Base-by-base conservation (phyloP, 2,797 vertebrate genomes). In the Sebastes melanostomus region DNA sequence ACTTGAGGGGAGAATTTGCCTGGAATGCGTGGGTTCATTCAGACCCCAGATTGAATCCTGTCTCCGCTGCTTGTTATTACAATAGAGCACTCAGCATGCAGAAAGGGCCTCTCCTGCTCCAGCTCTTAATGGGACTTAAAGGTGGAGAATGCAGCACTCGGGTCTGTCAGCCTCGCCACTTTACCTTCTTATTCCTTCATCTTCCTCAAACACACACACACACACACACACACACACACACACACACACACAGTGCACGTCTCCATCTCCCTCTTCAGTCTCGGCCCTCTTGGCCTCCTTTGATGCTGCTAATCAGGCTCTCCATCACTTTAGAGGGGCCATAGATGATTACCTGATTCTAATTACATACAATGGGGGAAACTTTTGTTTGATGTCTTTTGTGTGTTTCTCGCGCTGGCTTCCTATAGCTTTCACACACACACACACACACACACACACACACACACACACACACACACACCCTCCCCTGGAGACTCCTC, bases 21-120 rank as follows among this genome's bases (percentile, higher is more conserved):
- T 55, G 87, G 81, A 89, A 88, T 62, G 73, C 66, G 18, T 65
- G 3, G 25, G 78, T 80, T 86, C 79, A 89, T 87, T 88, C 84
- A 86, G 87, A 34, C 66, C 73, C 58, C 55, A 81, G 89, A 93
- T 85, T 87, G 88, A 87, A 86, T 90, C 87, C 80, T 60, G 83
- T 90, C 86, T 90, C 87, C 30, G 66, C 79, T 86, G 84, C 89
- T 92, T 89, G 87, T 89, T 88, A 86, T 90, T 93, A 94, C 91
- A 94, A 93, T 89, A 69, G 92, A 91, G 76, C 93, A 88, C 93
- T 95, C 88, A 81, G 78, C 84, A 61, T 81, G 82, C 86, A 94
- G 88, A 92, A 92, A 92, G 87, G 72, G 76, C 71, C 77, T 93
- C 87, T 92, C 68, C 68, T 61, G 66, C 77, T 83, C 77, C 4